These are phyloP conservation scores for Urosaurus nigricauda DNA, from an alignment of 2,797 vertebrate species.

Conservation along the genomic window DNA sequence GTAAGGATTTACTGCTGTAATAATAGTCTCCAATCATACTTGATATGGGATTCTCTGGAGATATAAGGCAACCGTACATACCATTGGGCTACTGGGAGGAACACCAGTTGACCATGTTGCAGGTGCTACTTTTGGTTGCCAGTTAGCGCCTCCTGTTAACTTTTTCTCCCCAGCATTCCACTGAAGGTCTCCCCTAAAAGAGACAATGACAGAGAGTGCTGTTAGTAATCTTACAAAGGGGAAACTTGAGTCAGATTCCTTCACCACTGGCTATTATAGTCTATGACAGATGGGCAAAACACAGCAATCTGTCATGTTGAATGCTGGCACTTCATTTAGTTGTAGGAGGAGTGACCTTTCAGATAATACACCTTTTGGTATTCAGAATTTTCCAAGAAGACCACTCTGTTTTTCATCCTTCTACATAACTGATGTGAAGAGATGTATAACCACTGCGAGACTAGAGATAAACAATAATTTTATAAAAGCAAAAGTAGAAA, in stretches of 20 bases:
- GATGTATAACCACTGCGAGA: not conserved
- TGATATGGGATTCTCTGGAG: not conserved
- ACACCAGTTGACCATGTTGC: constrained; percentile 89
- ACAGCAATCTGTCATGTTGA: not conserved
- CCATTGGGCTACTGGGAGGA: constrained; percentile 87
- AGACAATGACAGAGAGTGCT: constrained; percentile 22
- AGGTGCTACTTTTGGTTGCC: constrained; percentile 95
- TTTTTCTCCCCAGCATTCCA: constrained; percentile 93
- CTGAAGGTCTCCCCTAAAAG: constrained; percentile 89
- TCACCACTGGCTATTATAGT: too few relatives aligned
- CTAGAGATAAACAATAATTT: not conserved
- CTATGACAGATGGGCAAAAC: not conserved
- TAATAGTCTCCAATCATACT: not conserved
- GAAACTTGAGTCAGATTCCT: not conserved
- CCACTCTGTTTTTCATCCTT: not conserved
- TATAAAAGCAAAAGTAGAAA: not conserved
- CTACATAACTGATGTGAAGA: not conserved
- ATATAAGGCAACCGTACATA: constrained; percentile 70
- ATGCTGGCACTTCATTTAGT: not conserved
- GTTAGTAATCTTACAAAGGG: not conserved
- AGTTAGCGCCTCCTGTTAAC: constrained; percentile 96
- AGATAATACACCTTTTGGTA: too few relatives aligned
- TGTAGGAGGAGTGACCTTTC: not conserved
- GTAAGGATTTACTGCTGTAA: not conserved
- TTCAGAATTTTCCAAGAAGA: not conserved